phyloP scores from a whole-genome alignment of 2,113 vertebrate species.

The Gallinago undulata region DNA sequence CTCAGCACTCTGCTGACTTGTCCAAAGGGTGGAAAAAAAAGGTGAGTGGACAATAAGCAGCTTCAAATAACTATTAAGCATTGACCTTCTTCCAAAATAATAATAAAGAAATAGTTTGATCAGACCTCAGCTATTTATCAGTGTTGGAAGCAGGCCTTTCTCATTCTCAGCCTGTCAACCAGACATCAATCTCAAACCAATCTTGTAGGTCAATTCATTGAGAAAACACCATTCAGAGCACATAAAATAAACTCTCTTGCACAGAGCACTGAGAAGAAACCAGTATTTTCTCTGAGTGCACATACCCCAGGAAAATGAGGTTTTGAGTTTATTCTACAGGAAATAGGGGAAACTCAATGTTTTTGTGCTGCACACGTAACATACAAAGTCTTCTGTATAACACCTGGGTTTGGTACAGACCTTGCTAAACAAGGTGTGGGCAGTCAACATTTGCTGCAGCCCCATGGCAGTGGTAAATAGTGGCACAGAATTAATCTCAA shows the following conservation, averaged over 20 bases:
- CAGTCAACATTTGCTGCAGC: constrained; percentile 38
- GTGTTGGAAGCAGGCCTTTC: background rate
- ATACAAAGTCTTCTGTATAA: background rate
- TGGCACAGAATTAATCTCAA: background rate
- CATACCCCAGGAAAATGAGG: accelerated
- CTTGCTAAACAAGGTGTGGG: constrained; percentile 40
- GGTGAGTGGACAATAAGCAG: background rate
- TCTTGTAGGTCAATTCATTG: constrained; percentile 49
- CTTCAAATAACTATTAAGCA: background rate
- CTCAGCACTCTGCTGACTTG: background rate
- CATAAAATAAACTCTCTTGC: background rate
- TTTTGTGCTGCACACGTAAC: background rate
- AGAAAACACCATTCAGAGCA: background rate
- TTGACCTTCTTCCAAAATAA: background rate
- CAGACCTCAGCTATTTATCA: background rate
- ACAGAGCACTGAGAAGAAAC: background rate
- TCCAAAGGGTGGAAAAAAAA: background rate
- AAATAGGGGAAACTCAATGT: accelerated
- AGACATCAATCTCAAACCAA: constrained; percentile 50
- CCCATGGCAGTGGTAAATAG: background rate
- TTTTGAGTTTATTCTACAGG: background rate
- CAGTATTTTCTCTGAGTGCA: background rate
- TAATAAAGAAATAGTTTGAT: background rate
- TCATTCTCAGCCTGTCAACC: constrained; percentile 26
- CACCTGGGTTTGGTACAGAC: constrained; percentile 2